Percentiles rank a stretch among this genome's conserved stretches.
phyloP scores from a whole-genome alignment of 2,113 vertebrate species.

The Picathartes gymnocephalus region DNA sequence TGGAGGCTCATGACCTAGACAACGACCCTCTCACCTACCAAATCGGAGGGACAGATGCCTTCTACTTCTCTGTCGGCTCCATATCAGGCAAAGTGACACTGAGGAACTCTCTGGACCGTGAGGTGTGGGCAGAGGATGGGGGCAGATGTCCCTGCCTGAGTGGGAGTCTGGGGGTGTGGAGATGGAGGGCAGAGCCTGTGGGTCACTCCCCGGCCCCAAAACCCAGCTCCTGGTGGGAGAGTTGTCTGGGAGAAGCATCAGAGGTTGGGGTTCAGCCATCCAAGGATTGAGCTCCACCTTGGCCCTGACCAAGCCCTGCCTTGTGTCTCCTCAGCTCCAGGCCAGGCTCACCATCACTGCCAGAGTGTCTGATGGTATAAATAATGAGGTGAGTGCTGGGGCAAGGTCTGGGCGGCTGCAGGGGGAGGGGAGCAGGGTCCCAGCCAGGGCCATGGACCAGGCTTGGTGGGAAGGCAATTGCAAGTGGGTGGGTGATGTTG shows the following conservation, averaged over 20 bases:
- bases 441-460: accelerated
- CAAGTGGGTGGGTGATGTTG: neutral
- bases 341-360: neutral
- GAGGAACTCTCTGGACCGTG: neutral
- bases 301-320: neutral
- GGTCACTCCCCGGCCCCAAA: neutral
- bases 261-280: neutral
- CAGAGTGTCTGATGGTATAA: neutral
- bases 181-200: neutral
- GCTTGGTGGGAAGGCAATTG: neutral
- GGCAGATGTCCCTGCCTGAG: neutral
- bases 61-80: neutral
- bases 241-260: neutral
- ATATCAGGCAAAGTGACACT: neutral
- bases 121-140: neutral
- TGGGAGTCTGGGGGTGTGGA: neutral
- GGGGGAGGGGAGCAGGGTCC: neutral
- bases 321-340: neutral
- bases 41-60: neutral
- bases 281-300: neutral
- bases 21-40: neutral
- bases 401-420: neutral
- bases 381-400: neutral
- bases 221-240: neutral
- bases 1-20: neutral